Conservation (phyloP, 2,888 invertebrate species). For the Blastobasis lacticolella region DNA sequence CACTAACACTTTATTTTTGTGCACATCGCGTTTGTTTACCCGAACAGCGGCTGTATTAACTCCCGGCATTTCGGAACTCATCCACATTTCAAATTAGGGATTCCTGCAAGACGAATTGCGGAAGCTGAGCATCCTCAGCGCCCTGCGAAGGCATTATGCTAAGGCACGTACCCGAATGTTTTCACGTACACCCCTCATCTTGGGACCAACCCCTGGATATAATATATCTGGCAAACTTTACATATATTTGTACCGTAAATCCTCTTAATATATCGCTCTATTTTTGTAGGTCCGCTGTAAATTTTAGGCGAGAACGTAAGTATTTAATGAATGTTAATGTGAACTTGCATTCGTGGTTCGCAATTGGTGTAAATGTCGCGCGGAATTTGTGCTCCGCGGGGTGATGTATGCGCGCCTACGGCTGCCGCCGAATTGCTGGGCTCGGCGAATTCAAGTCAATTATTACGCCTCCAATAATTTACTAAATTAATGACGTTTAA, state of each 20-base stretch:
- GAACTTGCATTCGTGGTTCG: conserved; percentile 47
- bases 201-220: conserved; percentile 68
- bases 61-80: conserved; percentile 51
- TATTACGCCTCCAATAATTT: no score
- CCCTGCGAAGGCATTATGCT: conserved; percentile 68
- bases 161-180: conserved; percentile 69
- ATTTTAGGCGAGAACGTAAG: conserved; percentile 58
- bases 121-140: conserved; percentile 58
- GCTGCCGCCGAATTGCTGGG: background rate
- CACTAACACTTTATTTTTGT: no score
- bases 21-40: no score
- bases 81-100: conserved; percentile 73
- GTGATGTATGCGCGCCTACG: conserved; percentile 5
- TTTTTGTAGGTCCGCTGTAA: conserved; percentile 67
- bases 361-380: conserved; percentile 46
- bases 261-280: conserved; percentile 71
- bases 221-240: conserved; percentile 74
- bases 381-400: conserved; percentile 28
- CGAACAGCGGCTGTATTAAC: conserved; percentile 13
- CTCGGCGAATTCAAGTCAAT: no score
- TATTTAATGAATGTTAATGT: conserved; percentile 70
- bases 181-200: conserved; percentile 68
- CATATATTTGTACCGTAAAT: conserved; percentile 75
- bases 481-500: no score
- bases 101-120: conserved; percentile 71